Conservation (phyloP, 1,140 invertebrate species). For the Drosophila orosa region DNA sequence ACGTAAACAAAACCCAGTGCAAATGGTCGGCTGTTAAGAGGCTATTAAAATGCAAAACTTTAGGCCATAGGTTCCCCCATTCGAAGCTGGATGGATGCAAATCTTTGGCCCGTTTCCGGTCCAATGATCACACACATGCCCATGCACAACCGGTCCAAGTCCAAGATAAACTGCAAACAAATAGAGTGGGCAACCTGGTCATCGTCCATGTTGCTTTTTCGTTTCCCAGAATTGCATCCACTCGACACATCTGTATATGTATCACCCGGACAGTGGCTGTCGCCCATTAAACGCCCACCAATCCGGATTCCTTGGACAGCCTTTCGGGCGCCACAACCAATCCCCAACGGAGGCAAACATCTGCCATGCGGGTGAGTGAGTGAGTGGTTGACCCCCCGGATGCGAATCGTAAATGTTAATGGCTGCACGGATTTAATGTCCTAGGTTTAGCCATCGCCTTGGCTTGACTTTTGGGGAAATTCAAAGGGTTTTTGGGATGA, state of each 20-base stretch:
- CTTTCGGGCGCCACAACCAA: constrained; percentile 6
- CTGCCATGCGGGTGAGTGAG: constrained; percentile 21
- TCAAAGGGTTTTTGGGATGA: constrained; percentile 16
- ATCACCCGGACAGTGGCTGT: constrained; percentile 28
- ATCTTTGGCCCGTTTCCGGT: constrained; percentile 24
- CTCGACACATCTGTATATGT: constrained; percentile 12
- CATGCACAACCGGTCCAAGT: not conserved
- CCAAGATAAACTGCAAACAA: constrained; percentile 52
- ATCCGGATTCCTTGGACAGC: constrained; percentile 6
- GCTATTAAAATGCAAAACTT: constrained; percentile 77
- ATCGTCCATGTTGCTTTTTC: constrained; percentile 46
- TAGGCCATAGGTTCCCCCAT: constrained; percentile 7
- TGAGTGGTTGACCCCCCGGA: constrained; percentile 29
- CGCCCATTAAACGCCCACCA: constrained; percentile 50
- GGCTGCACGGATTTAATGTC: constrained; percentile 51
- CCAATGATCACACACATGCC: constrained; percentile 9
- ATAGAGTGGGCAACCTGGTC: constrained; percentile 19
- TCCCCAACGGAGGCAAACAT: constrained; percentile 26
- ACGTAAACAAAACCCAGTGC: constrained; percentile 50
- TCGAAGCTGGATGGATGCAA: constrained; percentile 32
- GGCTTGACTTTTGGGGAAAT: constrained; percentile 24
- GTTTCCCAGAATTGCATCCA: constrained; percentile 25
- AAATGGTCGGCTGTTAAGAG: constrained; percentile 51
- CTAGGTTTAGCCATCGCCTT: constrained; percentile 17
- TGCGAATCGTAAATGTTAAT: constrained; percentile 69